A percentile compares a stretch with the other conserved stretches of the same genome.
These are phyloP conservation scores for Trogon surrucura DNA, from an alignment of 2,113 vertebrate genomes.

Conservation along the genomic window DNA sequence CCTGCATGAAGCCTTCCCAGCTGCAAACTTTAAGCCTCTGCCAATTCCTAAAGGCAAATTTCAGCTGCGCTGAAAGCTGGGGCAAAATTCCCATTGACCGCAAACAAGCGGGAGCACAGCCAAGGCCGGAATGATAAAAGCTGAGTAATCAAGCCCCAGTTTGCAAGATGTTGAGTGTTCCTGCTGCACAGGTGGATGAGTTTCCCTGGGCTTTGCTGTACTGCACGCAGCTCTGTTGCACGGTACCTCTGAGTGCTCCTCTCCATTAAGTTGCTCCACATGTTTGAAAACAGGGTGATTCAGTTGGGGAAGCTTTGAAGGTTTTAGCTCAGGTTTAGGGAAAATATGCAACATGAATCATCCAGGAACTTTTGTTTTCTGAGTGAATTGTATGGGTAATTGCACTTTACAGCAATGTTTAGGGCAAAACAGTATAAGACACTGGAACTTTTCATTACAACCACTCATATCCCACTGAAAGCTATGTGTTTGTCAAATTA, in stretches of 20 bases:
- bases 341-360: constrained; percentile 25
- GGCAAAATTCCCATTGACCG: not conserved
- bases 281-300: not conserved
- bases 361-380: constrained; percentile 15
- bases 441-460: constrained; percentile 1
- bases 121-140: not conserved
- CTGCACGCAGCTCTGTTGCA: not conserved
- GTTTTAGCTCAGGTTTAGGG: constrained; percentile 29
- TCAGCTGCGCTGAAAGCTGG: not conserved
- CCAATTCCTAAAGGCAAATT: not conserved
- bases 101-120: not conserved
- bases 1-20: not conserved
- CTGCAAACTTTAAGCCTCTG: not conserved
- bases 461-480: not conserved
- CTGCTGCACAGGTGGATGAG: not conserved
- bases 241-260: not conserved
- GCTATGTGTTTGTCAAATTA: not conserved
- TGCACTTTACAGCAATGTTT: not conserved
- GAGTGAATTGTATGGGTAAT: not conserved
- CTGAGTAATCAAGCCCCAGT: not conserved
- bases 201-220: not conserved
- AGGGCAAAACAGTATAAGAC: not conserved
- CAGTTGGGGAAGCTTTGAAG: constrained; percentile 19
- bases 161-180: not conserved
- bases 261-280: accelerated